Base-by-base conservation (phyloP, 35 echinoderm and acorn worm genomes). In the Hemicentrotus pulcherrimus region DNA sequence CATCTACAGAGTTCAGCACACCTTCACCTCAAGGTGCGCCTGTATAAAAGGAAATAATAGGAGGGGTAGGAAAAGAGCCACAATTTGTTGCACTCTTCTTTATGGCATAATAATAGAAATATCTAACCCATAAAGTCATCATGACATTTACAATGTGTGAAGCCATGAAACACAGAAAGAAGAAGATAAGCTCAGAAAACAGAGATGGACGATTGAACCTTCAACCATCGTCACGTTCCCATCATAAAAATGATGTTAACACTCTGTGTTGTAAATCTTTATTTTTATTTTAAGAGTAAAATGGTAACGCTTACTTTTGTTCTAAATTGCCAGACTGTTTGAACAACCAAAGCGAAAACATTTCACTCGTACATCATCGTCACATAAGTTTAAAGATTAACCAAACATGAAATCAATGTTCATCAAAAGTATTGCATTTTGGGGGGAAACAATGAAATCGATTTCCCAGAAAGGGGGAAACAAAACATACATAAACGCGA, bases 81-180 rank as follows among this genome's bases (percentile, higher is more conserved):
- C 18, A 78, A 28, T 78, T 78, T 78, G 5, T 5, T 78, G 24
- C 65, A 78, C 65, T 78, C 19, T 78, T 78, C 24, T 78, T 28
- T 78, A 78, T 28, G 9, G 65, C 65, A 78, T 8, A 78, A 78
- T 78, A 18, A 78, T n/a, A 78, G 52, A 78, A 78, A 78, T 78
- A 78, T n/a, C 65, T 78, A 28, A 78, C 19, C 52, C 16, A 59
- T 59, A 59, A 59, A 59, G 11, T 59, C 65, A 2, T 78, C 65
- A n/a, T 28, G 65, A 78, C 65, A 78, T 78, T 78, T 78, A 78
- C 65, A 78, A 78, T 78, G 65, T 78, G 65, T 78, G 65, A 78
- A 78, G 5, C 19, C 28, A 78, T 78, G 65, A n/a, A 78, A 28
- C 5, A 78, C 65, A 78, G 65, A 78, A 78, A 28, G 28, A 9